Evolutionary conservation across 2,113 vertebrate genomes (phyloP).

Genomic region (Platichthys stellatus): DNA sequence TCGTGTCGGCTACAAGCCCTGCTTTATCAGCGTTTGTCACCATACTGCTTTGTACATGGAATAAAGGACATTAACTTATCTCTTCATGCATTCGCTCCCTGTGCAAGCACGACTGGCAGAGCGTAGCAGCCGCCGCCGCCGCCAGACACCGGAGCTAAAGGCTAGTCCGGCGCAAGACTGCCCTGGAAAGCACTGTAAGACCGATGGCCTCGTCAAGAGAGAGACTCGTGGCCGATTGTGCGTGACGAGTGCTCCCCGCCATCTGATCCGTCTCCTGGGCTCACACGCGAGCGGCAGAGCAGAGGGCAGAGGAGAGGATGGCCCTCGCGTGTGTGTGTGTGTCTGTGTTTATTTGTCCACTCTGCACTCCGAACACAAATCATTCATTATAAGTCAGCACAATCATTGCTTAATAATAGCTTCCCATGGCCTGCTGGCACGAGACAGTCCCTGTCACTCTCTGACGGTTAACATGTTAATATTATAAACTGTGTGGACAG

Average conservation of each 20-base stretch:
- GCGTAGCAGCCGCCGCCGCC: slow-evolving; percentile 29
- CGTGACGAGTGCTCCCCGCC: slow-evolving; percentile 34
- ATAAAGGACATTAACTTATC: slow-evolving; percentile 43
- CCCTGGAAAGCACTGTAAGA: slow-evolving; percentile 57
- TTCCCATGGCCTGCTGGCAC: neutral
- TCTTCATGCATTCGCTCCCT: slow-evolving; percentile 16
- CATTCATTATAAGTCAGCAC: neutral
- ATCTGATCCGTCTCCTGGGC: slow-evolving; percentile 36
- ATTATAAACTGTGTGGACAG: neutral
- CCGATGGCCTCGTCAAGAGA: slow-evolving; percentile 53
- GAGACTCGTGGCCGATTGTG: slow-evolving; percentile 48
- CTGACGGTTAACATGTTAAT: neutral
- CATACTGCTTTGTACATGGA: slow-evolving; percentile 12
- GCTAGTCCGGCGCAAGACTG: slow-evolving; percentile 44
- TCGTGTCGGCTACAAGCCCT: neutral
- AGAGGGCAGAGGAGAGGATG: slow-evolving; percentile 12
- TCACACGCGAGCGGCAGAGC: slow-evolving; percentile 35
- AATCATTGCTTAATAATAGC: no score
- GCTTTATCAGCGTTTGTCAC: slow-evolving; percentile 34
- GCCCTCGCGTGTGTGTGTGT: slow-evolving; percentile 9
- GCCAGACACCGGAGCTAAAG: slow-evolving; percentile 43
- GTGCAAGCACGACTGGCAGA: slow-evolving; percentile 40
- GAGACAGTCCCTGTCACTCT: neutral
- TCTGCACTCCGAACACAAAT: neutral
- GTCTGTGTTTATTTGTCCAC: slow-evolving; percentile 9